Base-by-base conservation (phyloP, 2,888 invertebrate genomes). In the Patella caerulea region DNA sequence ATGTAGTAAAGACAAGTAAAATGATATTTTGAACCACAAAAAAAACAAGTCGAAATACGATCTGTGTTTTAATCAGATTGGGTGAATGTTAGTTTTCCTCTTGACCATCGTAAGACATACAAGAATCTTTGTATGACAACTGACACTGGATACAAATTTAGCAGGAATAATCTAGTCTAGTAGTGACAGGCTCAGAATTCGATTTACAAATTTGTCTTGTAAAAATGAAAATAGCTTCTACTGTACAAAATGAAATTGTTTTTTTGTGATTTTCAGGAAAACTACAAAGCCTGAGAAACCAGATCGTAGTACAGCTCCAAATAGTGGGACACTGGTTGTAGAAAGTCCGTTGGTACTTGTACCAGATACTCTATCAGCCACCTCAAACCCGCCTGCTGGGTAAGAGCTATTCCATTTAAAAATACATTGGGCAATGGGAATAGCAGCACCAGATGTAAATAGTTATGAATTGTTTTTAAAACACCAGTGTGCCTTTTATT, bases 321-420 rank as follows among this genome's bases (percentile, higher is more conserved):
- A 87, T 9, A 83, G 82, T 54, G 84, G 83, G 14, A 85, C 86
- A 3, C 82, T 87, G 77, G 86, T 88, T 45, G 87, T 89, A 24
- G 90, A 90, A 78, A 89, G 88, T 78, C 91, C 91, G 7, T 84
- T 91, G 71, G 88, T 91, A 14, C 82, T 91, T 52, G 90, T 91
- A n/a, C 86, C 88, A 19, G 89, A 88, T 82, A 87, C 88, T 19
- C 83, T 87, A 54, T 87, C 86, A n/a, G 80, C 85, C 11, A 83
- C 84, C 5, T 79, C 86, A 5, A 85, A 86, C 54, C 87, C 86
- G 72, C 78, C 86, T n/a, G 80, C 85, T 19, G 86, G 85, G 86
- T 86, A 79, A 80, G 82, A 19, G 56, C 45, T 19, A 24, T 19
- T 45, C 45, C 45, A 9, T 45, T 45, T 45, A 45, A 45, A 45